Base-by-base conservation (phyloP, 2,113 vertebrate genomes). In the Cryptotis parvus region DNA sequence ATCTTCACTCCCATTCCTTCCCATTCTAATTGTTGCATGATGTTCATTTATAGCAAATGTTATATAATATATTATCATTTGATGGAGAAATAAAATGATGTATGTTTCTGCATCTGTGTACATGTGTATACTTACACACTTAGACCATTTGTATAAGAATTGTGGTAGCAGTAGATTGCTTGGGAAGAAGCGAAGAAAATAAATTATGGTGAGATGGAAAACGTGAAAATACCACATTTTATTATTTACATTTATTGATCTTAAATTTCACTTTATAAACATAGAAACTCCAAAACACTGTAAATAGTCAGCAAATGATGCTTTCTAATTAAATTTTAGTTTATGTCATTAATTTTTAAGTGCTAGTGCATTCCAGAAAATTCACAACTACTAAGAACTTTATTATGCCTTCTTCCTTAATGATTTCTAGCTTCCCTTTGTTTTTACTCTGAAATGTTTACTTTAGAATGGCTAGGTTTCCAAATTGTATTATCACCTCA, bases 381-480 rank as follows among this genome's bases (percentile, higher is more conserved):
- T 63, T 41, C 65, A 75, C 35, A 91, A 74, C 37, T 77, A 80
- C 70, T 82, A 6, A 84, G 80, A 69, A 76, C 66, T 72, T 7
- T 66, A 70, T 73, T n/a, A 27, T 4, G 31, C 4, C 20, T 84
- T 77, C 8, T 58, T 76, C 43, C 27, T 88, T 93, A 65, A 27
- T 90, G 83, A 84, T 89, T 45, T n/a, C n/a, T 49, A 33, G 43
- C 29, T 68, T 68, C 74, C 18, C 35, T 77, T 84, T 92, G 18
- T 81, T 93, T 77, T 35, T 31, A 69, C 39, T 58, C 83, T 92
- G 41, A 58, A 90, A 91, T 52, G 9, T 5, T 90, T 49, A 72
- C 27, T 75, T 81, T 35, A 81, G 63, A 68, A 87, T 14, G 70
- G 2, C 35, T 39, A 74, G 26, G 16, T 58, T 86, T 83, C 43